Conservation (phyloP, 2,113 vertebrate species). For the Halcyon malimbica region DNA sequence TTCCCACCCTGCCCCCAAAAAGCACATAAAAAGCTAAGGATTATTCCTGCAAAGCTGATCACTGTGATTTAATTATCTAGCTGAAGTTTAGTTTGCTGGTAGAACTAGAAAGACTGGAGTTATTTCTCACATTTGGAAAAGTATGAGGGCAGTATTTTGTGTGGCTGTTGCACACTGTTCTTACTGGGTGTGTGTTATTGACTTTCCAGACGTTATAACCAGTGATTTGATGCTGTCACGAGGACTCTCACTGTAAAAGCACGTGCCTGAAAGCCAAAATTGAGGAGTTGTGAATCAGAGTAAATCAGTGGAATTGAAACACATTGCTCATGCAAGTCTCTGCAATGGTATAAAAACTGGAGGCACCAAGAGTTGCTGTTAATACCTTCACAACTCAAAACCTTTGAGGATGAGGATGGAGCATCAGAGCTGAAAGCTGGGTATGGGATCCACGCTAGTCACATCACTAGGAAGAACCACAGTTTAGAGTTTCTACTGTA, state of each 20-base stretch:
- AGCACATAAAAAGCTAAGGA: not conserved
- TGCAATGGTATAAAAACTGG: not conserved
- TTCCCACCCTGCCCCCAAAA: not conserved
- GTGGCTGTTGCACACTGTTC: not conserved
- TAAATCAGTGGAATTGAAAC: not conserved
- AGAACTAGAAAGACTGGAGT: not conserved
- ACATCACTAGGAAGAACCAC: not conserved
- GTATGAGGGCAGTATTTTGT: not conserved
- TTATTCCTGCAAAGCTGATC: not conserved
- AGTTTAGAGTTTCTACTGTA: not conserved
- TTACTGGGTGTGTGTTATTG: not conserved
- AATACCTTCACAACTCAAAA: not conserved
- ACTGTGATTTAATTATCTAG: not conserved
- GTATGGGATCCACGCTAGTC: not conserved
- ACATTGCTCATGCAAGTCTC: fast-evolving
- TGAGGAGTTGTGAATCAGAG: not conserved
- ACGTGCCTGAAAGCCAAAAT: not conserved
- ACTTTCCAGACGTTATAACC: not conserved
- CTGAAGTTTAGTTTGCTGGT: not conserved
- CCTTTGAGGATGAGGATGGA: not conserved
- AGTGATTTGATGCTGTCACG: not conserved
- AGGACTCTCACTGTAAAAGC: not conserved
- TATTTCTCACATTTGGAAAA: not conserved
- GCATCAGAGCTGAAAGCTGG: not conserved
- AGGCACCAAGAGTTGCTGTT: not conserved